Conservation (phyloP, 2,113 vertebrate species). For the Psammodynastes pulverulentus region DNA sequence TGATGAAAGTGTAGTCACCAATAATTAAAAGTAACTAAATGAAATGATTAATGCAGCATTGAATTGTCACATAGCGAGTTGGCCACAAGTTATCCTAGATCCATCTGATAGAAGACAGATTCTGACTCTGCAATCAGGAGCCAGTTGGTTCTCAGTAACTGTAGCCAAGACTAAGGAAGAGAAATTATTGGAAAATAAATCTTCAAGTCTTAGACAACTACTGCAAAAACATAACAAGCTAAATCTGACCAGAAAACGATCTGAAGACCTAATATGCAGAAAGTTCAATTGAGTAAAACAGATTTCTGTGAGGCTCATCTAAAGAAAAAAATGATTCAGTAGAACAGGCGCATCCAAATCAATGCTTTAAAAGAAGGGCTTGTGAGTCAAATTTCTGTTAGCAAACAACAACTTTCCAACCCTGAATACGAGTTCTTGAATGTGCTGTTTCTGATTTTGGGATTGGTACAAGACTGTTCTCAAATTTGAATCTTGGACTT, state of each 20-base stretch:
- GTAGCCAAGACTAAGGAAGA: not conserved
- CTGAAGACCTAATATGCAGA: not conserved
- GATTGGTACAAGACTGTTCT: not conserved
- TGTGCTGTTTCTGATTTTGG: not conserved
- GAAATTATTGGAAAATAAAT: not conserved
- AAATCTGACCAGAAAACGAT: not conserved
- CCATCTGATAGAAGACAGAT: not conserved
- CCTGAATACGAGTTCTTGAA: not conserved
- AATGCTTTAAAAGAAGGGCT: not conserved
- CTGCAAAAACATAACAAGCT: not conserved
- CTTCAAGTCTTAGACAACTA: not conserved
- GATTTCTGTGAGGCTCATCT: not conserved
- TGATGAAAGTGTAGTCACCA: not conserved
- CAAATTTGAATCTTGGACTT: not conserved
- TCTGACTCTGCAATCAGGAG: not conserved
- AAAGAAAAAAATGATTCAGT: not conserved
- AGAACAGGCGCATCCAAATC: not conserved
- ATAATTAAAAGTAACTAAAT: not conserved
- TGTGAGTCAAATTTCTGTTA: not conserved
- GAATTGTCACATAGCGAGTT: not conserved
- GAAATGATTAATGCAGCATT: not conserved
- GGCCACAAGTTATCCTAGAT: not conserved
- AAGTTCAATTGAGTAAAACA: not conserved
- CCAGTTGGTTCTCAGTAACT: not conserved
- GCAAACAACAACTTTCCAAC: not conserved